phyloP scores from a whole-genome alignment of 2,113 vertebrate genomes.

The Aramus guarauna region DNA sequence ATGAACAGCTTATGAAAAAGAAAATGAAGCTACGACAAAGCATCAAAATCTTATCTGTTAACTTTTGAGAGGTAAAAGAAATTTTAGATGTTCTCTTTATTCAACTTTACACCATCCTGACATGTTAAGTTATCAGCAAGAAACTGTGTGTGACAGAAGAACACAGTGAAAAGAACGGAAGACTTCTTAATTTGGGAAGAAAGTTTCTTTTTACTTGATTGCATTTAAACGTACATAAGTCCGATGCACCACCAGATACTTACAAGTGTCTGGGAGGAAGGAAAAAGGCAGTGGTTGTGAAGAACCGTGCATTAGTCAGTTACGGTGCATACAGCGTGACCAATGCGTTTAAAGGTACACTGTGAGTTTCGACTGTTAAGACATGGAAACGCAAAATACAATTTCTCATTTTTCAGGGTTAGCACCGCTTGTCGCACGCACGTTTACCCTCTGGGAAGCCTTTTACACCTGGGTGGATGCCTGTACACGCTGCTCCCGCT shows the following conservation, averaged over 20 bases:
- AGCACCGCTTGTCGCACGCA: fast-evolving
- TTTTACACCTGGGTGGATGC: too few relatives aligned
- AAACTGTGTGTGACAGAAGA: not conserved
- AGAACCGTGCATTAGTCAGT: fast-evolving
- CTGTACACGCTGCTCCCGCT: too few relatives aligned
- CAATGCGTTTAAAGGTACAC: fast-evolving
- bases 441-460: not conserved
- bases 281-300: not conserved
- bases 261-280: fast-evolving
- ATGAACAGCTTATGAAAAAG: not conserved
- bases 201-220: not conserved
- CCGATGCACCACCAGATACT: not conserved
- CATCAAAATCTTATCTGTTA: not conserved
- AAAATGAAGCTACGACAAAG: not conserved
- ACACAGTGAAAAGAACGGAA: not conserved
- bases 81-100: not conserved
- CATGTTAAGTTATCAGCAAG: not conserved
- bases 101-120: not conserved
- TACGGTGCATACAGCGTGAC: fast-evolving
- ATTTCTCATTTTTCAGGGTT: not conserved
- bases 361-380: not conserved
- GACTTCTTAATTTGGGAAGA: fast-evolving
- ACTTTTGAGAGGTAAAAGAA: not conserved
- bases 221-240: fast-evolving
- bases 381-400: fast-evolving